phyloP scores from a whole-genome alignment of 2,888 invertebrate genomes.

The Lacanobia oleracea region DNA sequence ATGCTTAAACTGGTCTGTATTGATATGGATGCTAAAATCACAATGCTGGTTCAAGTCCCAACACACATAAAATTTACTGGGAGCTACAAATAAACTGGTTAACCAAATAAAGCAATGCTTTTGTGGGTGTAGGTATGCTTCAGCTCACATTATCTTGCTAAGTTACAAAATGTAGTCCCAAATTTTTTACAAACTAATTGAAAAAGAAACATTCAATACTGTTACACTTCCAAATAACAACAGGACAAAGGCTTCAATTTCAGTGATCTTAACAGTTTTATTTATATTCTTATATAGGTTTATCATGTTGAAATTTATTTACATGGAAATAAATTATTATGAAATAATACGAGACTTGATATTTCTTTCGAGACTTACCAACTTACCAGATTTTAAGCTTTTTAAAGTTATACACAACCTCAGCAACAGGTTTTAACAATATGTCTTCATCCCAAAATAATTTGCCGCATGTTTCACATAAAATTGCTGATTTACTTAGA shows the following conservation, averaged over 20 bases:
- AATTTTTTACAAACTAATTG: slow-evolving; percentile 3
- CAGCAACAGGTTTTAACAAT: slow-evolving; percentile 74
- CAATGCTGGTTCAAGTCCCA: background rate
- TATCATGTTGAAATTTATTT: slow-evolving; percentile 37
- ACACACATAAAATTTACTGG: background rate
- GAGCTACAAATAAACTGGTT: background rate
- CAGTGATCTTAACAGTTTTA: slow-evolving; percentile 27
- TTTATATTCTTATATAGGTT: slow-evolving; percentile 16
- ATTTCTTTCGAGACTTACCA: slow-evolving; percentile 54
- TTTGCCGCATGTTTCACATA: slow-evolving; percentile 94
- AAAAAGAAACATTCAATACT: slow-evolving; percentile 16
- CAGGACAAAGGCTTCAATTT: slow-evolving; percentile 33
- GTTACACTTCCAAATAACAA: slow-evolving; percentile 40
- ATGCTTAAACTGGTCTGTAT: background rate
- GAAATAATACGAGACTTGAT: slow-evolving; percentile 25
- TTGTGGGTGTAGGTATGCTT: background rate
- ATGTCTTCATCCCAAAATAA: slow-evolving; percentile 92
- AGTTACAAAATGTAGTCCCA: slow-evolving; percentile 20
- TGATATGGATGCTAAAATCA: background rate
- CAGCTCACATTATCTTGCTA: background rate
- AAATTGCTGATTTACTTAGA: slow-evolving; percentile 90
- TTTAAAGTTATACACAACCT: slow-evolving; percentile 72
- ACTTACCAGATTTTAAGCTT: slow-evolving; percentile 68
- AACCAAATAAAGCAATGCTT: background rate
- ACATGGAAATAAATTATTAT: slow-evolving; percentile 62